These are phyloP conservation scores for Phaethornis superciliosus DNA, from an alignment of 2,113 vertebrate genomes.

Conservation along the genomic window DNA sequence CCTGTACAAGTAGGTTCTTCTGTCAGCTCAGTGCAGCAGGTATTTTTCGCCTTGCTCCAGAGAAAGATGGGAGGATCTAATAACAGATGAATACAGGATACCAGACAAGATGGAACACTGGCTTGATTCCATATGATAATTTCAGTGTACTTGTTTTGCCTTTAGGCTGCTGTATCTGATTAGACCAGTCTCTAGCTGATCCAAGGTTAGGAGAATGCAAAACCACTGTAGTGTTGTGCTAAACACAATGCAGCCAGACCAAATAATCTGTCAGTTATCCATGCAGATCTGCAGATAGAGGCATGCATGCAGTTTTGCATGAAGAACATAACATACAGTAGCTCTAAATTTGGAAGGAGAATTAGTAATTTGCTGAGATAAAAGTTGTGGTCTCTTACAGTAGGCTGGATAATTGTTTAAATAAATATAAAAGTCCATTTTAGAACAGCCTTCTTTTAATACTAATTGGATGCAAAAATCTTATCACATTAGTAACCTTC, in stretches of 20 bases:
- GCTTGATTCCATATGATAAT: slow-evolving; percentile 62
- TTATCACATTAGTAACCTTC: slow-evolving; percentile 72
- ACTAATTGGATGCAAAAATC: slow-evolving; percentile 72
- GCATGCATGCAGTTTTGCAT: background rate
- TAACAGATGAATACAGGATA: slow-evolving; percentile 53
- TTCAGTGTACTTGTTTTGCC: slow-evolving; percentile 66
- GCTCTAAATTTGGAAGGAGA: slow-evolving; percentile 6
- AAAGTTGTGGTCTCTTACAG: slow-evolving; percentile 35
- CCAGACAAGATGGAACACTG: slow-evolving; percentile 49
- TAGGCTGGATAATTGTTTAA: slow-evolving; percentile 34
- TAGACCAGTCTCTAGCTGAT: slow-evolving; percentile 31
- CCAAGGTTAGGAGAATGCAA: slow-evolving; percentile 53
- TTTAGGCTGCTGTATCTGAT: slow-evolving; percentile 63
- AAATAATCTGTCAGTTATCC: slow-evolving; percentile 30
- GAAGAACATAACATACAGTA: background rate
- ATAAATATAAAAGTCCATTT: slow-evolving; percentile 65
- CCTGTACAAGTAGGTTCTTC: background rate
- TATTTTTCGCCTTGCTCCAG: slow-evolving; percentile 43
- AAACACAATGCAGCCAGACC: slow-evolving; percentile 14
- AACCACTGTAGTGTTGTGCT: slow-evolving; percentile 46
- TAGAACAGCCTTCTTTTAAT: slow-evolving; percentile 48
- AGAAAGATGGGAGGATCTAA: slow-evolving; percentile 51
- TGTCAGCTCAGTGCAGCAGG: background rate
- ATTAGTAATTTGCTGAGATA: slow-evolving; percentile 49
- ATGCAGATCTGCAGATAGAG: slow-evolving; percentile 23